These are phyloP conservation scores for Nasonia longicornis DNA, from an alignment of 1,140 invertebrate species.

Conservation along the genomic window DNA sequence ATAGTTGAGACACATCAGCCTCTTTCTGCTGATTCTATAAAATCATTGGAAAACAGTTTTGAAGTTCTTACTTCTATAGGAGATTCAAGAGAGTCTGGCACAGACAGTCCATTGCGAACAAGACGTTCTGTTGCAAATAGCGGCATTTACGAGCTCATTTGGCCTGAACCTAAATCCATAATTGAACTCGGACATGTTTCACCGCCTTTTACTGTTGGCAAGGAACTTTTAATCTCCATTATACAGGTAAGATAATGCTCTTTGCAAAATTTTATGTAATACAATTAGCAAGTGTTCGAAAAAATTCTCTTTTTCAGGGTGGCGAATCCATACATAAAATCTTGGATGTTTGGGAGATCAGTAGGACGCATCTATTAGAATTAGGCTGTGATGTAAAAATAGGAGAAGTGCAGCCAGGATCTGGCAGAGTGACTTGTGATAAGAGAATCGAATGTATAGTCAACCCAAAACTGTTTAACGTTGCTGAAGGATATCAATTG, in stretches of 20 bases:
- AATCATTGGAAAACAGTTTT: constrained; percentile 62
- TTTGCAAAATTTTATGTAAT: background rate
- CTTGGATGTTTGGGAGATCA: constrained; percentile 71
- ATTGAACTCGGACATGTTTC: constrained; percentile 69
- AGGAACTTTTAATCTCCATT: constrained; percentile 69
- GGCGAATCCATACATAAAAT: constrained; percentile 68
- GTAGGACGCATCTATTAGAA: constrained; percentile 65
- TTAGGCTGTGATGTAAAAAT: constrained; percentile 68
- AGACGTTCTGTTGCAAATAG: constrained; percentile 49
- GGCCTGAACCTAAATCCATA: constrained; percentile 75
- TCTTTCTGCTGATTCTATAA: constrained; percentile 61
- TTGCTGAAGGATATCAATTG: constrained; percentile 67
- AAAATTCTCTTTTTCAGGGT: constrained; percentile 50
- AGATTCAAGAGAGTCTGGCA: constrained; percentile 53
- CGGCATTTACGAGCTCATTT: constrained; percentile 68
- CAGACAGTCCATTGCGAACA: constrained; percentile 57
- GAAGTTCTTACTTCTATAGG: constrained; percentile 51
- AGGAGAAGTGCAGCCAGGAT: constrained; percentile 68
- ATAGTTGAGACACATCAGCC: constrained; percentile 63
- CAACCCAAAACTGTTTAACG: constrained; percentile 66
- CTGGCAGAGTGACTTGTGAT: constrained; percentile 60
- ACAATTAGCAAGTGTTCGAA: background rate
- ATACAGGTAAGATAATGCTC: constrained; percentile 58
- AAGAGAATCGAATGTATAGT: constrained; percentile 68
- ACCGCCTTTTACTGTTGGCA: constrained; percentile 67